These are phyloP conservation scores for Electrona antarctica DNA, from an alignment of 2,113 vertebrate genomes.

Conservation along the genomic window DNA sequence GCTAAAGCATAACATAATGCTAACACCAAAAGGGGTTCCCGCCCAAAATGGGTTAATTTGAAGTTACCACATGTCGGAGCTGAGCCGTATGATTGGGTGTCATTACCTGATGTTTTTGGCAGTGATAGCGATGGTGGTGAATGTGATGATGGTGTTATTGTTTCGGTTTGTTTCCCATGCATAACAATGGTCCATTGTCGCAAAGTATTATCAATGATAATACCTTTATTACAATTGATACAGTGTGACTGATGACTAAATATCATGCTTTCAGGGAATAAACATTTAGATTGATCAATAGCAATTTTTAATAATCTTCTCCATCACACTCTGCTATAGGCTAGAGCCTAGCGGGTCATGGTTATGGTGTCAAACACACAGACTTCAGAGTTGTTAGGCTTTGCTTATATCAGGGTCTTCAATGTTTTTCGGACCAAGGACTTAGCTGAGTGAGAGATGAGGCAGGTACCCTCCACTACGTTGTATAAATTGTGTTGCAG, in stretches of 20 bases:
- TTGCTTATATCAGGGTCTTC: no score
- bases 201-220: background rate
- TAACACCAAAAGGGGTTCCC: no score
- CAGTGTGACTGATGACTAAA: background rate
- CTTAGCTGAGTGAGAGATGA: no score
- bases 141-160: background rate
- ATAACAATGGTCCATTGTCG: constrained; percentile 27
- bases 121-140: constrained; percentile 5
- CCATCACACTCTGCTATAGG: background rate
- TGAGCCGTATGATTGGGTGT: no score
- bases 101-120: no score
- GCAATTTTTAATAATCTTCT: background rate
- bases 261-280: background rate
- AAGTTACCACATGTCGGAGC: no score
- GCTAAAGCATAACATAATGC: no score
- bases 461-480: no score
- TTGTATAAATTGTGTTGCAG: no score
- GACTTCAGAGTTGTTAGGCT: background rate
- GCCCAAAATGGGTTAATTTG: no score
- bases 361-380: constrained; percentile 18
- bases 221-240: background rate
- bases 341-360: no score
- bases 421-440: no score
- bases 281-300: background rate
- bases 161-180: constrained; percentile 1